Conservation (phyloP, 2,888 invertebrate species). For the Stenchaetothrips biformis region DNA sequence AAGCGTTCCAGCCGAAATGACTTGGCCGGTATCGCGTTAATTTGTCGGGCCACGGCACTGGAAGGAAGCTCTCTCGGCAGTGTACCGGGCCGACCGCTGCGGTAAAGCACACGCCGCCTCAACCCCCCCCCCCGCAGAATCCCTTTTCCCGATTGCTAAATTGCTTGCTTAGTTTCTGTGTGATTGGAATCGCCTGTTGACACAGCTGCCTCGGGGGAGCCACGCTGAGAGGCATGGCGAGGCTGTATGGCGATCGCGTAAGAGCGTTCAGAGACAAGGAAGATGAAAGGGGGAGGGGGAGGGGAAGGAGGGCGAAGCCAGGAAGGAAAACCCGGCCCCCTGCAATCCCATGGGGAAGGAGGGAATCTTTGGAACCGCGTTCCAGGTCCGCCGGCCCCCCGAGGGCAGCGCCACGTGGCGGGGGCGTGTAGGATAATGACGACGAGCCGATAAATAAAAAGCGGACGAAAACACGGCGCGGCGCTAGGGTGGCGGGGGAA, state of each 20-base stretch:
- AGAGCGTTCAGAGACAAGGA: no score
- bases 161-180: slow-evolving; percentile 24
- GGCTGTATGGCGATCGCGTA: background rate
- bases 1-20: no score
- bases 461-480: background rate
- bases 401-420: no score
- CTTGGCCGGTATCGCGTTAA: no score
- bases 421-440: background rate
- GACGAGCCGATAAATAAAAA: background rate
- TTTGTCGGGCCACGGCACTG: no score
- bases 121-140: background rate
- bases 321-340: no score
- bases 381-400: no score
- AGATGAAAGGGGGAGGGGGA: background rate
- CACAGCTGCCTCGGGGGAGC: slow-evolving; percentile 5
- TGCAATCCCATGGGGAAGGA: no score
- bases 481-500: background rate
- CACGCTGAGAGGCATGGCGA: background rate
- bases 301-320: background rate
- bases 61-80: no score
- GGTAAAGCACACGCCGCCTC: no score
- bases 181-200: slow-evolving; percentile 15
- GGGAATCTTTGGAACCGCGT: no score
- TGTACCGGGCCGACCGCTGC: no score
- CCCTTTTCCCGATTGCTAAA: slow-evolving; percentile 21